Evolutionary conservation across 2,797 vertebrate species (phyloP), one percentile per base, ranked within the genome.

Genomic region (Euthynnus affinis): DNA sequence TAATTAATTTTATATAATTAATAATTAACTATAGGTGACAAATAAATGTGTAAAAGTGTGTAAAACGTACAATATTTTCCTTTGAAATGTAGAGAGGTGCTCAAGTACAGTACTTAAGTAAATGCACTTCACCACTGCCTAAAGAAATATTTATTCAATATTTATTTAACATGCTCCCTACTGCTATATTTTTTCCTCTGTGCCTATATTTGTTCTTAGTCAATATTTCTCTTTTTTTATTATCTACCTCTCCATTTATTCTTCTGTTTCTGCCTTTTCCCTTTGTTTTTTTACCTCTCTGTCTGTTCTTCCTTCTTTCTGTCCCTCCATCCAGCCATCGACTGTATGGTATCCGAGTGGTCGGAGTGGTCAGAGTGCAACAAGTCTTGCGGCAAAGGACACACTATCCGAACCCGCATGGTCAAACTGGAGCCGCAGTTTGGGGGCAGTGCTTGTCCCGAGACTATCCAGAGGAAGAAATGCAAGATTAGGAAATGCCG

Each of bases 351-450:
- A 61, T 97, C 96, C 0, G 98, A 99, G 72, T 99, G 98, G 98
- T 96, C 97, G 0, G 96, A 96, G 60, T 99, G 98, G 98, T 98
- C 98, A 0, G 97, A 98, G 88, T 99, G 98, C 90, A 99, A 99
- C 75, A 99, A 98, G 87, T 98, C 98, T 0, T 99, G 98, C 0
- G 98, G 98, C 5, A 99, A 98, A 91, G 98, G 98, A 57, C 98
- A 99, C 89, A 95, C 96, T 92, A 98, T 99, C 81, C 96, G 98
- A 72, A 98, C 98, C 1, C 97, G 98, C 70, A 97, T 97, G 96
- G 93, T 99, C 62, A 98, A 98, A 91, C 92, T 96, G 89, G 98
- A 99, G 91, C 96, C 98, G 0, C 96, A 98, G 92, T 97, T 98
- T 18, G 97, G 98, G 18, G 98, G 98, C 3, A 74, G 89, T 25